Evolutionary conservation across 2,113 vertebrate genomes (phyloP).

Genomic region (Pterocles burchelli): DNA sequence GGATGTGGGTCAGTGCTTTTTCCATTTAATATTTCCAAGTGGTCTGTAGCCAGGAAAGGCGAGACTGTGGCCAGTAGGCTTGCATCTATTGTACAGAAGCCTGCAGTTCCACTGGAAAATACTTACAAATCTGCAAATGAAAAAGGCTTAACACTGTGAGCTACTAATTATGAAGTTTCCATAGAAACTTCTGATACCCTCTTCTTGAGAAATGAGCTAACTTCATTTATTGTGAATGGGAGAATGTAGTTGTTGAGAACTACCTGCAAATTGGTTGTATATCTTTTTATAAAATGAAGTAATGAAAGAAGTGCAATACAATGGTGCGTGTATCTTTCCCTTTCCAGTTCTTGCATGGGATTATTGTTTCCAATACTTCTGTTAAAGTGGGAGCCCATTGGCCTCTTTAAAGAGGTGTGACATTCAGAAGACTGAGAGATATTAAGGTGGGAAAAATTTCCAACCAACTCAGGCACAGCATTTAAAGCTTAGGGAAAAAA

Average conservation of each 20-base stretch:
- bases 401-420: neutral
- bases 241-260: neutral
- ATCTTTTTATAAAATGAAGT: neutral
- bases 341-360: neutral
- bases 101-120: neutral
- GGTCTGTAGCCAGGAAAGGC: neutral
- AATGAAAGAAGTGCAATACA: neutral
- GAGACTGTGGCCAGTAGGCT: neutral
- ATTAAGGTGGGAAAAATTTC: neutral
- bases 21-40: neutral
- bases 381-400: neutral
- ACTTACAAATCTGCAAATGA: neutral
- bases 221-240: neutral
- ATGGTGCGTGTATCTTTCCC: neutral
- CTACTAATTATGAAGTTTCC: constrained; percentile 22
- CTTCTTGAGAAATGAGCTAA: neutral
- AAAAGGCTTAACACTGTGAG: neutral
- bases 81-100: neutral
- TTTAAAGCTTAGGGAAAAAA: neutral
- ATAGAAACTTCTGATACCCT: neutral
- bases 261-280: neutral
- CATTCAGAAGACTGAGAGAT: neutral
- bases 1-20: neutral
- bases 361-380: neutral
- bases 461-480: rapidly evolving